phyloP scores from a whole-genome alignment of 2,888 invertebrate genomes.

The Plusia festucae region DNA sequence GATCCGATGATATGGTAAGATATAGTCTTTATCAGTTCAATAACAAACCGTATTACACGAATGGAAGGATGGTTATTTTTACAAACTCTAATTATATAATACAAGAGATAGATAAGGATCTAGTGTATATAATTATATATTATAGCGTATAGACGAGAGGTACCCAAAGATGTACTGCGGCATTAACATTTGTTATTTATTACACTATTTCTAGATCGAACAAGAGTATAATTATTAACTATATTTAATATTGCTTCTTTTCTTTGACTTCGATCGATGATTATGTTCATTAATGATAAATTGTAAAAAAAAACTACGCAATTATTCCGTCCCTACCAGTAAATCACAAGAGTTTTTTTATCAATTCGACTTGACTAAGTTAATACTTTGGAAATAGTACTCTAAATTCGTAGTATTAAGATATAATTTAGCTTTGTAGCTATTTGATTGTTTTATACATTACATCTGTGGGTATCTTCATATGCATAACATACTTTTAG shows the following conservation, averaged over 20 bases:
- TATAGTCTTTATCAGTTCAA: slow-evolving; percentile 60
- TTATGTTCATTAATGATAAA: neutral
- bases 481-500: slow-evolving; percentile 71
- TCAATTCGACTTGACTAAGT: neutral
- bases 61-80: slow-evolving; percentile 85
- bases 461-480: slow-evolving; percentile 40
- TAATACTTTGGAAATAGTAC: neutral
- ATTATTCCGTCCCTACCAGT: slow-evolving; percentile 1
- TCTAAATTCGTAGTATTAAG: slow-evolving; percentile 1
- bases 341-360: neutral
- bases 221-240: neutral
- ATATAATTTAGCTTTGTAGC: neutral
- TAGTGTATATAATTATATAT: slow-evolving; percentile 81
- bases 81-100: slow-evolving; percentile 83
- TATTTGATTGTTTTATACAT: slow-evolving; percentile 9
- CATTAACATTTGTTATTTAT: neutral
- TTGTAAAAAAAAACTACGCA: neutral
- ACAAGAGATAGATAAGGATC: slow-evolving; percentile 86
- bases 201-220: slow-evolving; percentile 3
- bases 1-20: slow-evolving; percentile 55
- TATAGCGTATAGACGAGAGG: slow-evolving; percentile 67
- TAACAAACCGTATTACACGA: slow-evolving; percentile 54
- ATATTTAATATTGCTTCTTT: slow-evolving; percentile 2
- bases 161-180: slow-evolving; percentile 55
- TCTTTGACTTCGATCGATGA: slow-evolving; percentile 4